Conservation (phyloP, 2,888 invertebrate genomes). For the Lasioglossum zephyrum region DNA sequence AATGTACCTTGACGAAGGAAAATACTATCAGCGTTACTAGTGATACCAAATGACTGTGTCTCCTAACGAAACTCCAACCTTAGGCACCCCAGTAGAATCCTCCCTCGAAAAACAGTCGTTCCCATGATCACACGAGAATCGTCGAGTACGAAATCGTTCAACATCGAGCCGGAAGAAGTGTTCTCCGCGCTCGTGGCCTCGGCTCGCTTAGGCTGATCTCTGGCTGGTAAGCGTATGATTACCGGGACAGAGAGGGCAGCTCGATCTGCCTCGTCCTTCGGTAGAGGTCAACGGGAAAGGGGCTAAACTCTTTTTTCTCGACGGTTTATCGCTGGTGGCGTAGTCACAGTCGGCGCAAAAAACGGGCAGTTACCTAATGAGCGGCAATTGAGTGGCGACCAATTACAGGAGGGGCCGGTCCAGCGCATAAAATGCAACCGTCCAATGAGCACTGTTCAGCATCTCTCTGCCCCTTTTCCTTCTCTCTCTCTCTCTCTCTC, state of each 20-base stretch:
- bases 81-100: neutral
- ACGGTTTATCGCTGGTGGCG: conserved; percentile 54
- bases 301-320: conserved; percentile 44
- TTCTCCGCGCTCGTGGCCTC: neutral
- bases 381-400: conserved; percentile 82
- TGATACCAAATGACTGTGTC: too few species aligned
- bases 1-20: too few species aligned
- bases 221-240: conserved; percentile 66
- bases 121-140: neutral
- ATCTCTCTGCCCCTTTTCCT: conserved; percentile 68
- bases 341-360: conserved; percentile 73
- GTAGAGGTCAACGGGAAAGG: conserved; percentile 49
- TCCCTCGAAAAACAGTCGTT: neutral
- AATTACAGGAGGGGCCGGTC: conserved; percentile 80
- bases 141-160: neutral
- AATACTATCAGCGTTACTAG: too few species aligned
- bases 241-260: conserved; percentile 31
- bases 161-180: neutral
- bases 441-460: conserved; percentile 78
- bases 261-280: conserved; percentile 33
- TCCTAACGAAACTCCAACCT: too few species aligned
- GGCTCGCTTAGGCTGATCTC: conserved; percentile 16
- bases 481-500: conserved; percentile 41
- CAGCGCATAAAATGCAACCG: conserved; percentile 75
- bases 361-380: conserved; percentile 80